phyloP scores from a whole-genome alignment of 1,140 invertebrate species.

The Adelges cooleyi region DNA sequence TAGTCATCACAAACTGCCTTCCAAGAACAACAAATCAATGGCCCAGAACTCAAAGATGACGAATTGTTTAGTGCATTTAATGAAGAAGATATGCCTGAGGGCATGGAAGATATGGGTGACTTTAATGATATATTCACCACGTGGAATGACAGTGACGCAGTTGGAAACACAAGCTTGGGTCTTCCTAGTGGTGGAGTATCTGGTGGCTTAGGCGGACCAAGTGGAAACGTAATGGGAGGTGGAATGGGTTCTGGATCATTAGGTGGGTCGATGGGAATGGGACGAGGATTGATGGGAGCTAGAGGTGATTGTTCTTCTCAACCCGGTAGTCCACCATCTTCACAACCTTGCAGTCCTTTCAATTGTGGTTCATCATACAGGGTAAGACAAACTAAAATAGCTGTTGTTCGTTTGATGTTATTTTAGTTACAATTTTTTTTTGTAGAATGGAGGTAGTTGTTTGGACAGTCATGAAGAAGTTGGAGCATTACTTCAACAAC shows the following conservation, averaged over 20 bases:
- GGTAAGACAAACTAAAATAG: slow-evolving; percentile 34
- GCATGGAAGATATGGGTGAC: slow-evolving; percentile 48
- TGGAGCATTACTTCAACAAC: slow-evolving; percentile 86
- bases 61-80: slow-evolving; percentile 56
- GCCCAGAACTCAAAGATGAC: slow-evolving; percentile 61
- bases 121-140: slow-evolving; percentile 57
- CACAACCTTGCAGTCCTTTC: slow-evolving; percentile 46
- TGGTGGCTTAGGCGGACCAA: not conserved
- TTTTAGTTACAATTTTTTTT: slow-evolving; percentile 24
- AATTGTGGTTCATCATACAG: slow-evolving; percentile 42
- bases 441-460: slow-evolving; percentile 39
- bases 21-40: slow-evolving; percentile 65
- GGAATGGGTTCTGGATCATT: slow-evolving; percentile 9
- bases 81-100: slow-evolving; percentile 59
- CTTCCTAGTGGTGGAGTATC: slow-evolving; percentile 8
- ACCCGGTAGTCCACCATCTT: slow-evolving; percentile 49
- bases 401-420: not conserved
- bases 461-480: slow-evolving; percentile 55
- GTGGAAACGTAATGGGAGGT: slow-evolving; percentile 2
- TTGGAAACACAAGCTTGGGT: slow-evolving; percentile 42
- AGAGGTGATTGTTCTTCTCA: slow-evolving; percentile 39
- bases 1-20: slow-evolving; percentile 77
- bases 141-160: slow-evolving; percentile 51
- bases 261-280: slow-evolving; percentile 8
- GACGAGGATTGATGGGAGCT: slow-evolving; percentile 40